Evolutionary conservation across 2,113 vertebrate species (phyloP).

Genomic region (Struthio camelus): DNA sequence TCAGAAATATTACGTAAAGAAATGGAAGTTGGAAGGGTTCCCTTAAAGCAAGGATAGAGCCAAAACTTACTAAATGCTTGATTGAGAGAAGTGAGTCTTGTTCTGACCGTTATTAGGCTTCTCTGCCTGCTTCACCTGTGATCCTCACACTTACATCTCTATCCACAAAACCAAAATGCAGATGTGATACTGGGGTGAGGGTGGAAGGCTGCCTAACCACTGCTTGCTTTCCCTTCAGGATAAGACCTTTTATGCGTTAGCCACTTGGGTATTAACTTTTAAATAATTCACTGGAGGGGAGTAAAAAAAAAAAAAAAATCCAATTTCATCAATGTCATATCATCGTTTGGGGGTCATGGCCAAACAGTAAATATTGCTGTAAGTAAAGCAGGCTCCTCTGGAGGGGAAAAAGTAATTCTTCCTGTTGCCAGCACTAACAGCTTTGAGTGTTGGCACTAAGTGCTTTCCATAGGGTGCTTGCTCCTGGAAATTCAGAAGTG

Average conservation of each 20-base stretch:
- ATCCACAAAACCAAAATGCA: neutral
- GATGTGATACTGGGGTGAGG: neutral
- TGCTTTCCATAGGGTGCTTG: neutral
- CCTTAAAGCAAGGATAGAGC: neutral
- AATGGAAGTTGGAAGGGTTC: neutral
- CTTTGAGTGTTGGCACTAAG: neutral
- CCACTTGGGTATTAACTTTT: neutral
- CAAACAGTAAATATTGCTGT: constrained; percentile 37
- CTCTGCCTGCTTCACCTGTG: neutral
- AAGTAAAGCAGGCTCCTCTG: neutral
- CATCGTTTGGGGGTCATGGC: neutral
- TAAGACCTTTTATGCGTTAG: neutral
- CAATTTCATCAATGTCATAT: constrained; percentile 36
- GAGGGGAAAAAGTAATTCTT: neutral
- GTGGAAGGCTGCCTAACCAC: neutral
- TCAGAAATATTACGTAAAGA: neutral
- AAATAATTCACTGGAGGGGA: neutral
- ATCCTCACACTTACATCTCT: neutral
- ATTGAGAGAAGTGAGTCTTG: neutral
- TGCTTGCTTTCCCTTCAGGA: neutral
- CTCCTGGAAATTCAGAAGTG: neutral
- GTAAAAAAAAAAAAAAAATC: neutral
- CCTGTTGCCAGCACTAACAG: neutral
- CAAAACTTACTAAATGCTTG: neutral
- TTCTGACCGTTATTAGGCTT: neutral